A percentile compares a stretch with the other conserved stretches of the same genome.
These are phyloP conservation scores for Tachysurus fulvidraco DNA, from an alignment of 2,113 vertebrate species.

Conservation along the genomic window DNA sequence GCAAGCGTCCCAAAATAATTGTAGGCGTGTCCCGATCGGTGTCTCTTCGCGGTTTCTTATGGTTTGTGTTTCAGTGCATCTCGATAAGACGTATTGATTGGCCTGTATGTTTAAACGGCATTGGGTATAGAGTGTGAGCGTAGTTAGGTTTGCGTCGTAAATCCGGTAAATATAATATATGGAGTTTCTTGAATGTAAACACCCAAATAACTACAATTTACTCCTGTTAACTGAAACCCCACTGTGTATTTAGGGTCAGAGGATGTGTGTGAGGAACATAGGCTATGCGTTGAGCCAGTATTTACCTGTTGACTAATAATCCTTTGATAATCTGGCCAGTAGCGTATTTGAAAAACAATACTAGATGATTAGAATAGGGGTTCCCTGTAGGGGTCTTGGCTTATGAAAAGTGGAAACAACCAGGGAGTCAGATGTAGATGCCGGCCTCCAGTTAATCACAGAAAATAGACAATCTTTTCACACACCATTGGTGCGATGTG, in stretches of 20 bases:
- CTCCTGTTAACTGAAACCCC: background rate
- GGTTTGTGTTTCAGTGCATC: background rate
- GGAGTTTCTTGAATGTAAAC: background rate
- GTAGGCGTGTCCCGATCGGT: background rate
- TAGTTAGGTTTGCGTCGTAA: background rate
- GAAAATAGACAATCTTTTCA: background rate
- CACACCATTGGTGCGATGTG: background rate
- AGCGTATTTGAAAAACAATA: background rate
- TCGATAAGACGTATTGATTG: background rate
- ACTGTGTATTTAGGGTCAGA: background rate
- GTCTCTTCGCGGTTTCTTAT: background rate
- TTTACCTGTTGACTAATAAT: background rate
- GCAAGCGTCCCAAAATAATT: background rate
- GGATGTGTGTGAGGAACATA: background rate
- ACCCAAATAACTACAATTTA: background rate
- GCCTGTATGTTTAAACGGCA: background rate
- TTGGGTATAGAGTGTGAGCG: background rate
- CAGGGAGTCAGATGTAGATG: background rate
- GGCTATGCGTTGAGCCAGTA: background rate
- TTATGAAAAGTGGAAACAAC: background rate
- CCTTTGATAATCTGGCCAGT: background rate
- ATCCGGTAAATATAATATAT: background rate
- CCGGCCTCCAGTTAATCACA: background rate
- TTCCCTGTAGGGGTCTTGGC: background rate
- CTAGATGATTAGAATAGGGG: background rate